Evolutionary conservation across 2,113 vertebrate genomes (phyloP).

Genomic region (Sarotherodon lohbergeri): DNA sequence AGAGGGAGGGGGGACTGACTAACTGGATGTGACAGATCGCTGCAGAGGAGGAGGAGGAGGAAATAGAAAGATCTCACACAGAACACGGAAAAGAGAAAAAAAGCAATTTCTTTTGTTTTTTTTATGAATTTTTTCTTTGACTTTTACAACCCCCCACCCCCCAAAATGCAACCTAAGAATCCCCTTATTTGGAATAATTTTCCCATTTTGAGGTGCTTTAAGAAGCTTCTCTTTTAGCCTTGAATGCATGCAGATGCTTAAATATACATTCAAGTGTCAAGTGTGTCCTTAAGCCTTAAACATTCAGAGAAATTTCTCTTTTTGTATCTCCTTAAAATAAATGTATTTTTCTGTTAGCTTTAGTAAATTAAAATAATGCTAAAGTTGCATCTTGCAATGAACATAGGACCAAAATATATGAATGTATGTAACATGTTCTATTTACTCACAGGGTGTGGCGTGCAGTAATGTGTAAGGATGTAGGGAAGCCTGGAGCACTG

Average conservation of each 20-base stretch:
- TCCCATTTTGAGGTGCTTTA: neutral
- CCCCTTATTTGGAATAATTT: neutral
- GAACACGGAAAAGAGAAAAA: neutral
- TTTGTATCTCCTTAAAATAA: neutral
- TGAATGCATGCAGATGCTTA: neutral
- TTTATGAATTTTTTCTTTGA: neutral
- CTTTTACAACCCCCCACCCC: neutral
- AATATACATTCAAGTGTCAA: neutral
- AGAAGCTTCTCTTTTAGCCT: neutral
- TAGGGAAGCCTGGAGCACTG: neutral
- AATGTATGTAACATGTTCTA: neutral
- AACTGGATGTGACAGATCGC: slow-evolving; percentile 6
- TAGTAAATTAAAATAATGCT: neutral
- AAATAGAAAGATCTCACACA: neutral
- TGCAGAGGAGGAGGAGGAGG: neutral
- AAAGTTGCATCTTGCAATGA: neutral
- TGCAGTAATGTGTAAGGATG: slow-evolving; percentile 24
- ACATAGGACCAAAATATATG: neutral
- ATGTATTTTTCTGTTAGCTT: neutral
- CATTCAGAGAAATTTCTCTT: neutral
- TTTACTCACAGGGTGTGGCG: neutral
- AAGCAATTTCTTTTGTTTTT: neutral
- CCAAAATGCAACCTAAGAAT: neutral
- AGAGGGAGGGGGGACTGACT: neutral
- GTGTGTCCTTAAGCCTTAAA: neutral